Evolutionary conservation across 2,888 invertebrate species (phyloP).

Genomic region (Rapana venosa): DNA sequence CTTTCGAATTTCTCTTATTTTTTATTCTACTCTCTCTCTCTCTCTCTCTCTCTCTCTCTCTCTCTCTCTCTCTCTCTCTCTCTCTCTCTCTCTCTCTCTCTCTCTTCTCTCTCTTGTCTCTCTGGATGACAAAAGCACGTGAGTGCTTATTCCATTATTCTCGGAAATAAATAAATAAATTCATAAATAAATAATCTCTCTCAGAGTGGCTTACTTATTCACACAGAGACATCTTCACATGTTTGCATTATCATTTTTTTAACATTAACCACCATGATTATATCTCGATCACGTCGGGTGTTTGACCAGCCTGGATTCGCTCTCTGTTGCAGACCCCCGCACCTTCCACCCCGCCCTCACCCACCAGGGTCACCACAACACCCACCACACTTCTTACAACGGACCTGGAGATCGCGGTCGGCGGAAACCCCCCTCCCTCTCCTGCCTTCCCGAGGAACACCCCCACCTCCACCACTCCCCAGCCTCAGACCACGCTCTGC

Average conservation of each 20-base stretch:
- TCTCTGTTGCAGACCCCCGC: constrained; percentile 40
- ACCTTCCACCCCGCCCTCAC: constrained; percentile 20
- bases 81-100: neutral
- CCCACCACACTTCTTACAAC: neutral
- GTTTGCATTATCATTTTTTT: too few species aligned
- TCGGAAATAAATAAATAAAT: too few species aligned
- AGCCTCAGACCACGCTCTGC: neutral
- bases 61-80: constrained; percentile 18
- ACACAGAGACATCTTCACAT: too few species aligned
- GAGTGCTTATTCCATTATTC: too few species aligned
- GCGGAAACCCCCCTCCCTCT: constrained; percentile 35
- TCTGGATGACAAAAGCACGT: too few species aligned
- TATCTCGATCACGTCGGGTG: too few species aligned
- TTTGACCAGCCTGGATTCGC: too few species aligned
- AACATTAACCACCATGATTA: too few species aligned
- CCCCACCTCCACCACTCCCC: neutral
- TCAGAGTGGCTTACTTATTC: too few species aligned
- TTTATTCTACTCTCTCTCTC: neutral
- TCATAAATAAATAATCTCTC: too few species aligned
- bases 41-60: constrained; percentile 18
- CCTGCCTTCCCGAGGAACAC: constrained; percentile 33
- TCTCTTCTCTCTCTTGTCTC: neutral
- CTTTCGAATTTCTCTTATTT: too few species aligned
- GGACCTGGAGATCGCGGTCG: neutral
- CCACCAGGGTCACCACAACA: neutral